These are phyloP conservation scores for Ceratina calcarata DNA, from an alignment of 1,140 invertebrate species.

Conservation along the genomic window DNA sequence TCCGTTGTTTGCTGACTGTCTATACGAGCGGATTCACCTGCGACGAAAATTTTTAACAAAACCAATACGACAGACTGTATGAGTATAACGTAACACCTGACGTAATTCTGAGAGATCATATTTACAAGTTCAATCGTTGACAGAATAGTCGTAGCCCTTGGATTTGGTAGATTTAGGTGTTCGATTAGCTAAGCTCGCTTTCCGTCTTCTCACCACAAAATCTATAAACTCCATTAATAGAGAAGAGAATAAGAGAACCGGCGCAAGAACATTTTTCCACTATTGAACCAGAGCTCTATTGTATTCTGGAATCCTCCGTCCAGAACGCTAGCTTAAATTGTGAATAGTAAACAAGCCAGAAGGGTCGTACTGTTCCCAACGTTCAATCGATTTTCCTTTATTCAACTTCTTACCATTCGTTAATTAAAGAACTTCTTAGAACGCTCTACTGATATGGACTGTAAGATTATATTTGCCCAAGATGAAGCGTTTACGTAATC, in stretches of 20 bases:
- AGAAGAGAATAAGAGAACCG: background rate
- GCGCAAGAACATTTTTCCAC: background rate
- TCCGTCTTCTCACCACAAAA: background rate
- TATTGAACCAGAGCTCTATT: background rate
- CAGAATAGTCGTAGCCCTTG: too few relatives aligned
- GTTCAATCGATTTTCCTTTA: background rate
- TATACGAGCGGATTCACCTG: background rate
- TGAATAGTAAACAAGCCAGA: background rate
- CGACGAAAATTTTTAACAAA: background rate
- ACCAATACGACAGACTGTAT: background rate
- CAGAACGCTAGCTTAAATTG: background rate
- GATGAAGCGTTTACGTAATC: background rate
- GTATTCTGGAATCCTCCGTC: background rate
- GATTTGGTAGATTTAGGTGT: too few relatives aligned
- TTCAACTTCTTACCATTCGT: background rate
- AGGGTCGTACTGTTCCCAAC: background rate
- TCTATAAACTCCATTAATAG: background rate
- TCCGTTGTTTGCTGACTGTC: background rate
- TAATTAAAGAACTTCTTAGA: background rate
- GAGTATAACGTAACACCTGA: too few relatives aligned
- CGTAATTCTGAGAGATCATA: too few relatives aligned
- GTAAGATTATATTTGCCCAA: background rate
- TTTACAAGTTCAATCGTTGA: too few relatives aligned
- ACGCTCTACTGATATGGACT: too few relatives aligned
- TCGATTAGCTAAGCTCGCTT: background rate